Evolutionary conservation across 2,797 vertebrate species (phyloP).

Genomic region (Hybognathus amarus): DNA sequence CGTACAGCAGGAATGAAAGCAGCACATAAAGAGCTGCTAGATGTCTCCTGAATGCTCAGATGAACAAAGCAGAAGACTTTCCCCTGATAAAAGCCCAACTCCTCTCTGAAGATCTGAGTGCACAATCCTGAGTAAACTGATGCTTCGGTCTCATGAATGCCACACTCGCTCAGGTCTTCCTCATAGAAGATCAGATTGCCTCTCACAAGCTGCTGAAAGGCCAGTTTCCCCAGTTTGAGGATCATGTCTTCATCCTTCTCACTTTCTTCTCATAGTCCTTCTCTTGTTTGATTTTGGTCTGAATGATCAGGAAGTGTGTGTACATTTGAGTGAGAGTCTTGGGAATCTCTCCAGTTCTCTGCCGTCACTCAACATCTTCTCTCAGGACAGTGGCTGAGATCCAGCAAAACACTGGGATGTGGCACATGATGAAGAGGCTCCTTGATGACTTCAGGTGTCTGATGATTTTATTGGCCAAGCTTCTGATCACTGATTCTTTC

Average conservation of each 20-base stretch:
- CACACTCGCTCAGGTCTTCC: constrained; percentile 35
- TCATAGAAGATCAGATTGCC: constrained; percentile 12
- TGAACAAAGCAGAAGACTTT: constrained; percentile 8
- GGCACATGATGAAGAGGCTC: constrained; percentile 44
- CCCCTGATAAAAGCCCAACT: not conserved
- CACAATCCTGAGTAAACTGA: constrained; percentile 31
- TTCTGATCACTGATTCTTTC: not conserved
- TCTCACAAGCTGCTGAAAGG: constrained; percentile 20
- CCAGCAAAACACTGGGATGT: constrained; percentile 32
- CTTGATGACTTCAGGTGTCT: constrained; percentile 32
- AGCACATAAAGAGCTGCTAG: constrained; percentile 25
- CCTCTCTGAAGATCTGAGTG: no score
- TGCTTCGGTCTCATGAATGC: constrained; percentile 15
- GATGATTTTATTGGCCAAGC: constrained; percentile 1
- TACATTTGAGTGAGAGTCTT: constrained; percentile 41
- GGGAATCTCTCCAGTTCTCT: not conserved
- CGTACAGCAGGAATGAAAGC: not conserved
- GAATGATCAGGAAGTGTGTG: constrained; percentile 23
- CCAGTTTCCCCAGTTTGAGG: constrained; percentile 23
- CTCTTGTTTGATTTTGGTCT: no score
- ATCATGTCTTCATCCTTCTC: constrained; percentile 5
- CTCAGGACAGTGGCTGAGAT: constrained; percentile 24
- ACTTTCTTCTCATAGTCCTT: not conserved
- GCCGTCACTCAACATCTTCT: not conserved
- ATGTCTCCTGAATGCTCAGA: constrained; percentile 20